Evolutionary conservation across 2,888 invertebrate genomes (phyloP), one percentile per base, ranked within the genome.

Genomic region (Ochropleura plecta): DNA sequence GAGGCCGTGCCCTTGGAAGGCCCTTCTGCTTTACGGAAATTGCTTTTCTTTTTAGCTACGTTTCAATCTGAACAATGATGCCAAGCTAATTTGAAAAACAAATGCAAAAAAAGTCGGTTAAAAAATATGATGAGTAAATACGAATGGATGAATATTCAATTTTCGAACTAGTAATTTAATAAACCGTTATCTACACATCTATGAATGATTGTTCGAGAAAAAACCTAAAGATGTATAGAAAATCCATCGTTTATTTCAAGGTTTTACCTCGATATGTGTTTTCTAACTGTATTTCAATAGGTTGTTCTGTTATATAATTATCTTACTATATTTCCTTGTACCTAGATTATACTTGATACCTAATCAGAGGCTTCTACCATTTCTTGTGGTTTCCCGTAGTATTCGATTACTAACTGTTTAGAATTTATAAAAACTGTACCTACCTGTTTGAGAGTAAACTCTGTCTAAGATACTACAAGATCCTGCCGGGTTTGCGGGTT

Each of bases 301-400:
- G 44, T 16, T 53, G 40, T 18, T 51, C 14, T 53, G 16, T 16
- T 70, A 48, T 48, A 4, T 40, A 44, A 49, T 71, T 48, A 59
- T 44, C 20, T 18, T 20, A 55, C 14, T 44, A 51, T 64, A 59
- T 60, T 74, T 65, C 59, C 40, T 75, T 51, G 18, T 59, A 53
- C 9, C 3, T 44, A 73, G 48, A 73, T 42, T 40, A 40, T 44
- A 9, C 16, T 40, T 40, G 44, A 59, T 46, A 30, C 30, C 30
- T 57, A 48, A 46, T n/a, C 40, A 16, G 66, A 48, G 6, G 46
- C 20, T 18, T 75, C 60, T 75, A 53, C 9, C 20, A 48, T 67
- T 48, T 62, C 76, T 76, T 76, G 76, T 62, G 76, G 60, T 76
- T 76, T 75, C 12, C 20, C 12, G 12, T 30, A 6, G 46, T 67